phyloP scores from a whole-genome alignment of 2,888 invertebrate species.

The Pharmacophagus antenor region DNA sequence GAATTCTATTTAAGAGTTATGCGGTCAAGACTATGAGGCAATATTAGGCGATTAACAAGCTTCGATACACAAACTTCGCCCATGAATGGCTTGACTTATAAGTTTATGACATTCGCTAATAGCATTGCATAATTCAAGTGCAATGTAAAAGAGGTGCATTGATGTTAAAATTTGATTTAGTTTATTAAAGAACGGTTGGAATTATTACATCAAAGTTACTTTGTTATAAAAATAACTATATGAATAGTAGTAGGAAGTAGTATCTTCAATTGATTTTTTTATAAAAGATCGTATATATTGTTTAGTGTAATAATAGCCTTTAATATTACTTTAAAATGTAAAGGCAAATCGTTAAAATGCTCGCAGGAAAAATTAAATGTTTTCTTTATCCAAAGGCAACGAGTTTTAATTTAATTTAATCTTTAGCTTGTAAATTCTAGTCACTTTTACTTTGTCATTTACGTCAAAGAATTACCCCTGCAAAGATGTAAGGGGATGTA shows the following conservation, averaged over 20 bases:
- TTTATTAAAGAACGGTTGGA: too few species aligned
- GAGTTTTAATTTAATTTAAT: slow-evolving; percentile 6
- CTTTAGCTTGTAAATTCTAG: slow-evolving; percentile 3
- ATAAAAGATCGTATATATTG: too few species aligned
- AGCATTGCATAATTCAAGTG: background rate
- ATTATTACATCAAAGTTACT: too few species aligned
- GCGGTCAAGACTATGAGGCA: slow-evolving; percentile 16
- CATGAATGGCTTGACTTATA: slow-evolving; percentile 8
- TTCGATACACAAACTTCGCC: slow-evolving; percentile 7
- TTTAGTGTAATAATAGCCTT: too few species aligned
- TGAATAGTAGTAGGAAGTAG: background rate
- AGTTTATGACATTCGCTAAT: background rate
- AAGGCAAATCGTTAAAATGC: background rate
- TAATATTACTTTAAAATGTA: too few species aligned
- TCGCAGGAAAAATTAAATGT: background rate
- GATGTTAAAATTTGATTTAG: too few species aligned
- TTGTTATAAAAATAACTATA: background rate
- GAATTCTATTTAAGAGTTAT: slow-evolving; percentile 15
- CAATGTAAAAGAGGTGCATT: too few species aligned
- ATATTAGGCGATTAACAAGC: slow-evolving; percentile 15
- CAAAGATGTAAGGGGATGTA: slow-evolving; percentile 44
- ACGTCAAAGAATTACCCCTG: slow-evolving; percentile 45
- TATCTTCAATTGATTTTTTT: too few species aligned
- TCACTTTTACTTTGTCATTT: slow-evolving; percentile 27
- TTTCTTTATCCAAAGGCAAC: background rate